Evolutionary conservation across 2,113 vertebrate species (phyloP).

Genomic region (Hipposideros armiger): DNA sequence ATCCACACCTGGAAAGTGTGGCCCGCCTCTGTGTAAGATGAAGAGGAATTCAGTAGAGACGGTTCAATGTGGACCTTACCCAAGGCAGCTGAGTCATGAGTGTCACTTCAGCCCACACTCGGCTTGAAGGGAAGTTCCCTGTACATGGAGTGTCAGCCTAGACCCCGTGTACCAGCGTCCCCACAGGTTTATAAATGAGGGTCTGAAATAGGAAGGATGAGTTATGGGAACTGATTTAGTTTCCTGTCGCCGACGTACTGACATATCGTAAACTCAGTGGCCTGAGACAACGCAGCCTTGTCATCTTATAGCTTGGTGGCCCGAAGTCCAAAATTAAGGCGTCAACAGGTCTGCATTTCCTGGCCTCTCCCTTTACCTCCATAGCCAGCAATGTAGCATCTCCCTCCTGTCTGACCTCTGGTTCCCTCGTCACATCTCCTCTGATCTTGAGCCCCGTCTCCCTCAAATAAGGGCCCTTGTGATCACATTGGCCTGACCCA

Average conservation of each 20-base stretch:
- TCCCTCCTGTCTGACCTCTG: background rate
- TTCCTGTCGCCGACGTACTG: background rate
- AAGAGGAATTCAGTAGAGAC: background rate
- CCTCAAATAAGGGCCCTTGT: background rate
- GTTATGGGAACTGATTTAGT: too few species aligned
- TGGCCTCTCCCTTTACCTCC: background rate
- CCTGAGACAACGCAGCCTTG: background rate
- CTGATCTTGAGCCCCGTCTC: background rate
- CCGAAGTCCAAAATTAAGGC: background rate
- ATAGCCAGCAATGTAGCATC: background rate
- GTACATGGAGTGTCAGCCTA: background rate
- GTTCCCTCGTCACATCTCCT: background rate
- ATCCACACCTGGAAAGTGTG: background rate
- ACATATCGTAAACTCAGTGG: background rate
- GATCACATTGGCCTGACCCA: background rate
- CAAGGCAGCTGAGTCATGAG: background rate
- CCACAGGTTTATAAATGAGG: background rate
- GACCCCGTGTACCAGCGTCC: background rate
- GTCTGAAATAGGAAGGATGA: background rate
- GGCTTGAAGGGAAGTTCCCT: background rate
- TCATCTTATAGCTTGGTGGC: background rate
- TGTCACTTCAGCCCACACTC: background rate
- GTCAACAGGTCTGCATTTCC: background rate
- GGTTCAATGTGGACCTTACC: background rate
- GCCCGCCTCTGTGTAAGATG: too few species aligned